A percentile compares a stretch with the other conserved stretches of the same genome.
Conservation (phyloP, 2,888 invertebrate genomes). For the Phalera bucephala region DNA sequence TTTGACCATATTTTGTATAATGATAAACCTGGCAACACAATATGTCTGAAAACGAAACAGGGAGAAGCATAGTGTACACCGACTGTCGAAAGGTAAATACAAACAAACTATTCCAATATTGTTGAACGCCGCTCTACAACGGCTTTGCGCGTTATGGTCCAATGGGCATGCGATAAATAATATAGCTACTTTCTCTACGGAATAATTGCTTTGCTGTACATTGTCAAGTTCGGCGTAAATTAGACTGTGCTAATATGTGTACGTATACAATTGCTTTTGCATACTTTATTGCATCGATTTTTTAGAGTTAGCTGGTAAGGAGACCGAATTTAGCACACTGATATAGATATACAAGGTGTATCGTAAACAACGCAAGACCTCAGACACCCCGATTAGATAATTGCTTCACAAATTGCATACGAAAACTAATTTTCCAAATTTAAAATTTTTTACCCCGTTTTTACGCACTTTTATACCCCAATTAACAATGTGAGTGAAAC, state of each 20-base stretch:
- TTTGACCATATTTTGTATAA: not conserved
- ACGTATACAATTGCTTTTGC: not conserved
- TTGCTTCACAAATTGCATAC: too few relatives aligned
- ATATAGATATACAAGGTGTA: too few relatives aligned
- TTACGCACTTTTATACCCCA: too few relatives aligned
- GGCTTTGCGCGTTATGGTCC: slow-evolving; percentile 50
- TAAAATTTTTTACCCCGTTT: too few relatives aligned
- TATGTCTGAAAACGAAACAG: slow-evolving; percentile 42
- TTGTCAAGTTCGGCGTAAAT: slow-evolving; percentile 31
- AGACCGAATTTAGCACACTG: too few relatives aligned
- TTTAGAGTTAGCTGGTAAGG: too few relatives aligned
- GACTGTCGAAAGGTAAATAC: slow-evolving; percentile 58
- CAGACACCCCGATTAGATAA: too few relatives aligned
- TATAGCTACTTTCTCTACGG: slow-evolving; percentile 40
- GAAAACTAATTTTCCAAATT: too few relatives aligned
- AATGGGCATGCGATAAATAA: slow-evolving; percentile 56
- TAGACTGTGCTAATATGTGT: slow-evolving; percentile 16
- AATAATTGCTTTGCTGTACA: slow-evolving; percentile 41
- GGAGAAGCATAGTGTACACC: slow-evolving; percentile 32
- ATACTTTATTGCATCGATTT: too few relatives aligned
- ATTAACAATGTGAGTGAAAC: too few relatives aligned
- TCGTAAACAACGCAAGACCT: too few relatives aligned
- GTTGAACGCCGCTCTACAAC: slow-evolving; percentile 48
- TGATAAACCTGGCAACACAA: slow-evolving; percentile 6
- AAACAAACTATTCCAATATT: slow-evolving; percentile 67